Percentiles rank a stretch among this genome's conserved stretches.
These are phyloP conservation scores for Hypselothyrea guttata DNA, from an alignment of 2,888 invertebrate genomes.

Conservation along the genomic window DNA sequence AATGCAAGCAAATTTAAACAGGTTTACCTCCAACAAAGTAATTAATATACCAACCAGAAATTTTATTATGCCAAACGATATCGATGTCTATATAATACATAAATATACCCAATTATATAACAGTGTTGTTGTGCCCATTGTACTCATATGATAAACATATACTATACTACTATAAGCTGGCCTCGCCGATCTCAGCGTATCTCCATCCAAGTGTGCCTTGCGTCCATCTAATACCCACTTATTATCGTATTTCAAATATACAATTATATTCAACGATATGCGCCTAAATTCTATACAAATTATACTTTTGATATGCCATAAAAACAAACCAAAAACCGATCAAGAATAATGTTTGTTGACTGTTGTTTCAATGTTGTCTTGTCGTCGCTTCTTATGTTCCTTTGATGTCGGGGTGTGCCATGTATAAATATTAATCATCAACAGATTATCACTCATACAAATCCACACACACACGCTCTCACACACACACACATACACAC, in stretches of 20 bases:
- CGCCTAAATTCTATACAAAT: slow-evolving; percentile 10
- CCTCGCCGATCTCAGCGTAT: slow-evolving; percentile 40
- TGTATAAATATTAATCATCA: neutral
- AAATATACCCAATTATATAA: slow-evolving; percentile 41
- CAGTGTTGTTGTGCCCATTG: slow-evolving; percentile 53
- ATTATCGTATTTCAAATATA: slow-evolving; percentile 25
- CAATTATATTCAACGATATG: slow-evolving; percentile 11
- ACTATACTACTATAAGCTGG: slow-evolving; percentile 42
- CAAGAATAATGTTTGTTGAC: slow-evolving; percentile 23
- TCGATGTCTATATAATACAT: slow-evolving; percentile 62
- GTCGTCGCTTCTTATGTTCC: slow-evolving; percentile 45
- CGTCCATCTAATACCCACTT: slow-evolving; percentile 53
- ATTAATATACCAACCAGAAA: slow-evolving; percentile 47
- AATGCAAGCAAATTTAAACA: slow-evolving; percentile 50
- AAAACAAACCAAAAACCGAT: slow-evolving; percentile 8
- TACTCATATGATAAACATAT: slow-evolving; percentile 4
- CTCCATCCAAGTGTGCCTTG: slow-evolving; percentile 61
- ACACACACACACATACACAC: slow-evolving; percentile 12
- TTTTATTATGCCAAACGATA: slow-evolving; percentile 62
- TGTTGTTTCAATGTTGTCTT: slow-evolving; percentile 61
- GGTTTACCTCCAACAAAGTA: slow-evolving; percentile 59
- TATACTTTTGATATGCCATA: slow-evolving; percentile 28
- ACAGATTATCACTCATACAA: slow-evolving; percentile 8
- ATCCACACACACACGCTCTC: slow-evolving; percentile 27
- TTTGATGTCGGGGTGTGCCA: slow-evolving; percentile 16